Conservation (phyloP, 1,140 invertebrate genomes). For the Ceratitis capitata region DNA sequence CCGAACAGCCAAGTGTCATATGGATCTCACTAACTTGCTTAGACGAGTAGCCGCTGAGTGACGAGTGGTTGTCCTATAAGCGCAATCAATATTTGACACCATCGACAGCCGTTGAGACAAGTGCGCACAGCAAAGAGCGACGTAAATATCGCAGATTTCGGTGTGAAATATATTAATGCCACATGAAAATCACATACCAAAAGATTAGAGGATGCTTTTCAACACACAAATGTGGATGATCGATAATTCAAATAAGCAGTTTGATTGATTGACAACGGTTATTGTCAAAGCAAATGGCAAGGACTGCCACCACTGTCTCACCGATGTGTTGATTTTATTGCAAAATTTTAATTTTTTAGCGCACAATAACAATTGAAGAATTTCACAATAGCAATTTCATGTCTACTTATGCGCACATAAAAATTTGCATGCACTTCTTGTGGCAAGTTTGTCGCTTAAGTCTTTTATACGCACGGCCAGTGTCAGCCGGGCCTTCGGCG, state of each 20-base stretch:
- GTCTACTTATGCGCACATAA: not conserved
- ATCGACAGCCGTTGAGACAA: not conserved
- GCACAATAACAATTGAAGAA: no score
- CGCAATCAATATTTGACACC: not conserved
- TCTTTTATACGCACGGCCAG: not conserved
- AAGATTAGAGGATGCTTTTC: not conserved
- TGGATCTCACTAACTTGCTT: not conserved
- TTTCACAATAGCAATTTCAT: not conserved
- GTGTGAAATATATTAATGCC: not conserved
- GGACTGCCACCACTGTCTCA: not conserved
- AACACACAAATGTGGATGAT: not conserved
- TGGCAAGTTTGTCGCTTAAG: not conserved
- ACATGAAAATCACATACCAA: not conserved
- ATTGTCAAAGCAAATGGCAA: not conserved
- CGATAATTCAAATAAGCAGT: not conserved
- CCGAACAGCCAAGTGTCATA: not conserved
- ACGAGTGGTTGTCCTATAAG: not conserved
- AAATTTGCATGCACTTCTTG: no score
- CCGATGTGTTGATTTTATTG: not conserved
- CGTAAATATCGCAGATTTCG: not conserved
- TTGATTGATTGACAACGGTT: not conserved
- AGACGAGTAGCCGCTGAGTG: not conserved
- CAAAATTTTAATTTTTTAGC: not conserved
- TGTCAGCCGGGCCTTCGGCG: not conserved
- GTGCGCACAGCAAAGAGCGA: no score